Evolutionary conservation across 2,797 vertebrate genomes (phyloP), one percentile per base, ranked within the genome.

Genomic region (Lateolabrax maculatus): DNA sequence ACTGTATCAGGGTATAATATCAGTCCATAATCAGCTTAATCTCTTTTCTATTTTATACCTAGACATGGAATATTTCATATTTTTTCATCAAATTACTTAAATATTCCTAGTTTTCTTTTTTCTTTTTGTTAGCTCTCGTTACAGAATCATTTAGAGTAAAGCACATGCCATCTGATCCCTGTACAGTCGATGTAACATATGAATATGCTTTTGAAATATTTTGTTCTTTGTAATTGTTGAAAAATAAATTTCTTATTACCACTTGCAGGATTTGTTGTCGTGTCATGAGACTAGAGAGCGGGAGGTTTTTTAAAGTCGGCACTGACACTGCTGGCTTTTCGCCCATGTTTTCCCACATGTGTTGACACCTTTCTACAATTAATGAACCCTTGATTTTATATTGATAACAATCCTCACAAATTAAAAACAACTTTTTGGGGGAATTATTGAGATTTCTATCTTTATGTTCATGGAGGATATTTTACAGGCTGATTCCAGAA

Each of bases 131-230:
- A 97, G 96, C 88, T 93, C 94, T 95, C 95, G 93, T 96, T 95
- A 93, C 95, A 94, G 96, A 96, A 95, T 96, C 97, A 96, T 96
- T 95, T 97, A 97, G 96, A 83, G 68, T 95, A 91, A 96, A 96
- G 96, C 95, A 94, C 91, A 94, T 93, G 94, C 94, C 96, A 95
- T 96, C 92, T 95, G 93, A 95, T 96, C 93, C 96, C 94, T 98
- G 97, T 98, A 98, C 97, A 98, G 97, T 95, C 92, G 93, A 94
- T 97, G 96, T 96, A 96, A 98, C 96, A 96, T 96, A 96, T 95
- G 55, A 85, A 92, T 84, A 95, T 89, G 92, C 90, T 94, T 95
- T 94, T 90, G 73, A 93, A 89, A 92, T 93, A 90, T 95, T 93
- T 93, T 92, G 84, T 90, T 94, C 92, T 95, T 95, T 94, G 92